Percentiles rank a stretch among this genome's conserved stretches.
phyloP scores from a whole-genome alignment of 2,888 invertebrate genomes.

The Drosophila atripex region DNA sequence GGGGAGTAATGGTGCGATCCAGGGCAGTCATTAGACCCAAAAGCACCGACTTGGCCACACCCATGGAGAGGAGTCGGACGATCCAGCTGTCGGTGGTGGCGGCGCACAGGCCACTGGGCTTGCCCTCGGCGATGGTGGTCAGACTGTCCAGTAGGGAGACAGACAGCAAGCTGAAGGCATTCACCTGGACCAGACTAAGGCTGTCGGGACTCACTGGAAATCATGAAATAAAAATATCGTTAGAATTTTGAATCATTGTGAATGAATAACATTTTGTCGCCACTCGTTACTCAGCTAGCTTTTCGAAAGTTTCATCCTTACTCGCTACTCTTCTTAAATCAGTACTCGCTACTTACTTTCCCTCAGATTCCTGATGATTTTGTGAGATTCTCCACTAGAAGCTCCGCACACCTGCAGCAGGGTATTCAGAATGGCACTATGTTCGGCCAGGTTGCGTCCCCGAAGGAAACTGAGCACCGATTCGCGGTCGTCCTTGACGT shows the following conservation, averaged over 20 bases:
- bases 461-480: constrained; percentile 54
- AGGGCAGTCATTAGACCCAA: constrained; percentile 62
- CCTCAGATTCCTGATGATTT: constrained; percentile 56
- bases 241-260: not conserved
- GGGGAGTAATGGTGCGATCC: constrained; percentile 30
- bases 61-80: constrained; percentile 64
- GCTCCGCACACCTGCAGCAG: constrained; percentile 62
- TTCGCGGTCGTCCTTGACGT: constrained; percentile 53
- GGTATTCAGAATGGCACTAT: constrained; percentile 49
- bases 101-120: constrained; percentile 59
- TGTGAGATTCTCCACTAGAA: constrained; percentile 44
- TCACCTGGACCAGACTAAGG: constrained; percentile 49
- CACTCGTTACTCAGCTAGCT: not conserved
- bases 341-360: constrained; percentile 57
- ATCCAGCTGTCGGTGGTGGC: constrained; percentile 58
- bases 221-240: not conserved
- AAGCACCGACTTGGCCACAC: constrained; percentile 54
- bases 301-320: not conserved
- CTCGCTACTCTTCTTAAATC: not conserved
- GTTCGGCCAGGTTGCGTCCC: constrained; percentile 38
- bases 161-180: constrained; percentile 62
- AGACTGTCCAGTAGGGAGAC: constrained; percentile 58
- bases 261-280: not conserved
- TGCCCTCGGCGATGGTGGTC: constrained; percentile 52
- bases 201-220: constrained; percentile 56